Base-by-base conservation (phyloP, 37 sponge, comb jelly and placozoan genomes). In the Geodia barretti region DNA sequence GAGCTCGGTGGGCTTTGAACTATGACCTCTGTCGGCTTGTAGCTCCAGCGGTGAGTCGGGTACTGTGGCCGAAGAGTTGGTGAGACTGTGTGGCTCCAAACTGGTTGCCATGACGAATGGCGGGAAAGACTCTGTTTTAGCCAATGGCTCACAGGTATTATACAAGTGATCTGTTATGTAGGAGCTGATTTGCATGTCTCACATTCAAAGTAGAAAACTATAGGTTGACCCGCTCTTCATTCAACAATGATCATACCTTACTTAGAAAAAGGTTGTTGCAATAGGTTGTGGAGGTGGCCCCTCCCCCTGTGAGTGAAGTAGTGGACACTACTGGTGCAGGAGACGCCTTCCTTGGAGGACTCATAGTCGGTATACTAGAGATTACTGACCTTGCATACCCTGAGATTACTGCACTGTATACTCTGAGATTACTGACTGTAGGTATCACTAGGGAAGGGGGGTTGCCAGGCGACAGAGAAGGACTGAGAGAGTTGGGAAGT, bases 291-390 rank as follows among this genome's bases (percentile, higher is more conserved):
- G 60, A 72, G 60, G 93, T 93, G 29, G 39, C 75, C 35, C 72
- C 90, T 33, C 72, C 79, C n/a, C 0, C 17, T 28, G 80, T 96
- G 39, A 58, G 30, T 0, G 71, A 26, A 39, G 83, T 91, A 36
- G 87, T 93, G 40, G 97, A 96, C 37, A 86, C 94, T 26, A 96
- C 94, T 35, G 97, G 97, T 58, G 97, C 97, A 26, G 97, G 97
- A 35, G 97, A 96, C 81, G 94, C 97, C 26, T 96, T 89, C 64
- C 87, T 96, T 8, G 97, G 97, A 74, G 93, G 93, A 5, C 73
- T 92, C 32, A 84, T 92, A 36, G 82, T 78, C 0, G 89, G 89
- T 84, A 26, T 7, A 64, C 29, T n/a, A 64, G 30, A 29, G 65
- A 26, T 64, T 26, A 29, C 30, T 64, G 29, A 64, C 25, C 7